Percentiles rank a stretch among this genome's conserved stretches.
phyloP scores from a whole-genome alignment of 2,888 invertebrate species.

The Charanyca ferruginea region DNA sequence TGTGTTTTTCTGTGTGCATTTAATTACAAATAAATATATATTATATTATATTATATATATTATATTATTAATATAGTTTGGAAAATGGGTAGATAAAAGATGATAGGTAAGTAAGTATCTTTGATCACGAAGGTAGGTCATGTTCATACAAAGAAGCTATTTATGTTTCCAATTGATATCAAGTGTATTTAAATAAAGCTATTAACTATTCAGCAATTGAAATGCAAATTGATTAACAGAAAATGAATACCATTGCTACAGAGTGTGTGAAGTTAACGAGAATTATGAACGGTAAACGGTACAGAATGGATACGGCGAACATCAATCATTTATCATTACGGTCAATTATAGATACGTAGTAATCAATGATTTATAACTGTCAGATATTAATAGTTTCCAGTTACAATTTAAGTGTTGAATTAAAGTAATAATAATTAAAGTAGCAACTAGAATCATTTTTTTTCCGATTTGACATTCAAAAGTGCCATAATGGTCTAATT shows the following conservation, averaged over 20 bases:
- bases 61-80: no score
- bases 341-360: constrained; percentile 41
- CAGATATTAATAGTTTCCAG: constrained; percentile 6
- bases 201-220: constrained; percentile 35
- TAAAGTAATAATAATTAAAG: constrained; percentile 1
- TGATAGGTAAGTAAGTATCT: no score
- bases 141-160: constrained; percentile 22
- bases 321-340: constrained; percentile 26
- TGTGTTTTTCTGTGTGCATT: no score
- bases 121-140: constrained; percentile 31
- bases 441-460: no score
- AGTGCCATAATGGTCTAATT: no score
- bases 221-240: constrained; percentile 43
- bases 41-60: no score
- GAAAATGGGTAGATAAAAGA: no score
- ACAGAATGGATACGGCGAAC: constrained; percentile 22
- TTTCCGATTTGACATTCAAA: no score
- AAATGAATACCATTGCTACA: constrained; percentile 7
- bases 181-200: constrained; percentile 29
- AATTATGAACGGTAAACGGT: constrained; percentile 27
- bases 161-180: constrained; percentile 12
- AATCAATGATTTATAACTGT: constrained; percentile 41
- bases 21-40: no score
- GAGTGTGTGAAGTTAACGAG: constrained; percentile 25
- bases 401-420: constrained; percentile 4